Evolutionary conservation across 2,797 vertebrate species (phyloP).

Genomic region (Threskiornis aethiopicus): DNA sequence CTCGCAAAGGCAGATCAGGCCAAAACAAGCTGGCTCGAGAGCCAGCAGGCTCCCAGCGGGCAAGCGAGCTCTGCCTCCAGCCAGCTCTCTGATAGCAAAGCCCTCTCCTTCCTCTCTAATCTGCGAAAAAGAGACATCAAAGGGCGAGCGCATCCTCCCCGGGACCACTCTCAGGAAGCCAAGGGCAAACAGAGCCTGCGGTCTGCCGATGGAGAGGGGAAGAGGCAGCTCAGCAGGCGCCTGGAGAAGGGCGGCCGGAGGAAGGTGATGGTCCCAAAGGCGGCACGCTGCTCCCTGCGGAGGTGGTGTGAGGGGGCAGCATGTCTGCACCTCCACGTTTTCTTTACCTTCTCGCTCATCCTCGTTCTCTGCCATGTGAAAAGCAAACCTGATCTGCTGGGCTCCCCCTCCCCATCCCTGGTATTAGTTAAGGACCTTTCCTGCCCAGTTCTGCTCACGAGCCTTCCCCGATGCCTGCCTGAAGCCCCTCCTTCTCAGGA

Average conservation of each 20-base stretch:
- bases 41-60: background rate
- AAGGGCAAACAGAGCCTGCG: background rate
- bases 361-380: background rate
- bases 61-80: background rate
- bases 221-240: background rate
- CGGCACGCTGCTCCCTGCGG: accelerated
- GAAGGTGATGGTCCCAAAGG: background rate
- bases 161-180: background rate
- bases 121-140: background rate
- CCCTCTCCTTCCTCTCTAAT: slow-evolving; percentile 3
- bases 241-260: accelerated
- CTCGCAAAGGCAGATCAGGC: background rate
- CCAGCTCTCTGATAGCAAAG: background rate
- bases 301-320: accelerated
- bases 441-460: background rate
- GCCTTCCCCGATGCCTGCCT: accelerated
- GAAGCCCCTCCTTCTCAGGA: background rate
- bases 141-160: background rate
- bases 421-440: background rate
- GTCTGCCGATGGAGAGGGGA: background rate
- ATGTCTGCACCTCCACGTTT: background rate
- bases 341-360: background rate
- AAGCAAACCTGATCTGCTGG: background rate
- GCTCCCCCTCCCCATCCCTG: background rate
- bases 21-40: background rate